Conservation (phyloP, 2,113 vertebrate genomes). For the Scytalopus superciliaris region DNA sequence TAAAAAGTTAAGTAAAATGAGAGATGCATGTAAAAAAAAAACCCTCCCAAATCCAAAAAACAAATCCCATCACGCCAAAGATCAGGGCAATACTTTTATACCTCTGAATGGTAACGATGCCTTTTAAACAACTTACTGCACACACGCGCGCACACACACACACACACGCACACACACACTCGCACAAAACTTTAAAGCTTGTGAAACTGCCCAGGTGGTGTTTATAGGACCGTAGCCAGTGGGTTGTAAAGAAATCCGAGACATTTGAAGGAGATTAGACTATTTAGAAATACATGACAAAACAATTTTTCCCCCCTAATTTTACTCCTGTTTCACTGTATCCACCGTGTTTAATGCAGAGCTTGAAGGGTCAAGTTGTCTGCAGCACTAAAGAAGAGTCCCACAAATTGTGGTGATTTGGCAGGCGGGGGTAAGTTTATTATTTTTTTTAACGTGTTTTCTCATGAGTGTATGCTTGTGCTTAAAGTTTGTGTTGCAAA, state of each 20-base stretch:
- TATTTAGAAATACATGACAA: conserved; percentile 25
- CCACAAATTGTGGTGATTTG: conserved; percentile 66
- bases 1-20: conserved; percentile 78
- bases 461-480: background rate
- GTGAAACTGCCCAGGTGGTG: conserved; percentile 77
- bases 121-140: conserved; percentile 73
- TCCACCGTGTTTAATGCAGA: conserved; percentile 47
- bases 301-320: background rate
- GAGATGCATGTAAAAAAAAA: conserved; percentile 64
- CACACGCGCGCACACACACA: background rate
- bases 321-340: background rate
- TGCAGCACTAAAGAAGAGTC: conserved; percentile 65
- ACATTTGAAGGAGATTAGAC: conserved; percentile 50
- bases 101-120: conserved; percentile 62
- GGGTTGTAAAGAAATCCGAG: conserved; percentile 66
- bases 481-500: background rate
- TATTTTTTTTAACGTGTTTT: conserved; percentile 52
- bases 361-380: conserved; percentile 61
- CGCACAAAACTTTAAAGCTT: conserved; percentile 76
- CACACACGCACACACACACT: background rate
- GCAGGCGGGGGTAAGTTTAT: conserved; percentile 75
- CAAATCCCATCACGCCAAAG: conserved; percentile 56
- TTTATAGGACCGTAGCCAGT: conserved; percentile 67
- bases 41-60: background rate
- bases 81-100: conserved; percentile 74